Base-by-base conservation (phyloP, 1,140 invertebrate genomes). In the Streblospio benedicti region DNA sequence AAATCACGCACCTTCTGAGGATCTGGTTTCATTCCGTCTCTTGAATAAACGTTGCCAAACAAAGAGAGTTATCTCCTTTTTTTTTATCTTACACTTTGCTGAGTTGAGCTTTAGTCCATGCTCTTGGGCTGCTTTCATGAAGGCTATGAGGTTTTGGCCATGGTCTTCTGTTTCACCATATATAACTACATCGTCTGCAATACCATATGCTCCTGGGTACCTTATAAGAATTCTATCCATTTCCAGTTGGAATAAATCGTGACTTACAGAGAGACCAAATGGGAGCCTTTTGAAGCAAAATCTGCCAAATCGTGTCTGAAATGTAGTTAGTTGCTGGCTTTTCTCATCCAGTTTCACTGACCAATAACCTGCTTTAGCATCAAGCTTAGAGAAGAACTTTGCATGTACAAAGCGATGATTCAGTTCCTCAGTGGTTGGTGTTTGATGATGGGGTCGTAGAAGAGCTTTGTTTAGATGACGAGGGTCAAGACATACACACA, bases 1-100 rank as follows among this genome's bases (percentile, higher is more conserved):
- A n/a, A n/a, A n/a, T n/a, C n/a, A n/a, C n/a, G n/a, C n/a, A n/a
- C n/a, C n/a, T n/a, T n/a, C n/a, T n/a, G n/a, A n/a, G n/a, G 69
- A 38, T 77, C 71, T 31, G 71, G 63, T 38, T 69, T 69, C 1
- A 80, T 53, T 2, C 75, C 75, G 45, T 71, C 55, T 16, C 54
- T 27, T 20, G 67, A 61, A 31, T 80, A 62, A 6, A 70, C 57
- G 55, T 78, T 69, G 4, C 77, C 79, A 44, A 79, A 66, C 62
- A 73, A 78, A 38, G 67, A 63, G 18, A 79, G 60, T 56, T n/a
- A n/a, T n/a, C n/a, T 68, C 57, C 32, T 20, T 31, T 33, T 62
- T 20, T 18, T 52, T 31, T 28, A 64, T 53, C 44, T 59, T 12
- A 52, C 31, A 59, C 59, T 71, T 54, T 16, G 41, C 27, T 4